phyloP scores from a whole-genome alignment of 1,140 invertebrate species.

The Drosophila baimaii region DNA sequence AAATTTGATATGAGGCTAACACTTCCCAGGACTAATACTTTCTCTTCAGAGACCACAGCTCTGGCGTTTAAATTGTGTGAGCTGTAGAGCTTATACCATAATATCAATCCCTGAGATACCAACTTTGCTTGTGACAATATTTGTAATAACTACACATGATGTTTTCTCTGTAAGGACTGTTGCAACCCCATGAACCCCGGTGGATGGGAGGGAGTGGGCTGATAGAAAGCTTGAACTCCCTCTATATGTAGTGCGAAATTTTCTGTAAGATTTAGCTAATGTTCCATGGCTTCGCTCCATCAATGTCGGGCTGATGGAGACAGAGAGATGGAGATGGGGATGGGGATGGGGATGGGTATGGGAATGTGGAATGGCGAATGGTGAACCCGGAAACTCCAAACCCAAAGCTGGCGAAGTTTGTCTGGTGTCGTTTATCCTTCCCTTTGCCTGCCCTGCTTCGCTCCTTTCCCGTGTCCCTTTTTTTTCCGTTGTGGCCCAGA shows the following conservation, averaged over 20 bases:
- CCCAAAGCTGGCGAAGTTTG: slow-evolving; percentile 33
- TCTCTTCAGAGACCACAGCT: neutral
- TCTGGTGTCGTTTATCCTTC: slow-evolving; percentile 44
- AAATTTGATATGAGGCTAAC: neutral
- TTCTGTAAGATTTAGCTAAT: slow-evolving; percentile 72
- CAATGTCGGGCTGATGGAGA: slow-evolving; percentile 55
- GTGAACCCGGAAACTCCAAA: slow-evolving; percentile 34
- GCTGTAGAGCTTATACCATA: neutral
- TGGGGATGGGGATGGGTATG: neutral
- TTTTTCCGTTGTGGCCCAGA: slow-evolving; percentile 26
- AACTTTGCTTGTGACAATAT: neutral
- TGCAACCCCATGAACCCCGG: slow-evolving; percentile 24
- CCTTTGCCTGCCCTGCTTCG: neutral
- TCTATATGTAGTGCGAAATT: slow-evolving; percentile 51
- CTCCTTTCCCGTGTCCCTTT: neutral
- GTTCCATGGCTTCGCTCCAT: slow-evolving; percentile 68
- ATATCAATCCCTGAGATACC: neutral
- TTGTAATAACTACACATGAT: neutral
- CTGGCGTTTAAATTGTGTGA: neutral
- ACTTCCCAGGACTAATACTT: neutral
- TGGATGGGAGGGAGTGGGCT: slow-evolving; percentile 1
- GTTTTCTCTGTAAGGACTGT: slow-evolving; percentile 13
- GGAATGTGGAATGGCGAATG: neutral
- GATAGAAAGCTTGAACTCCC: neutral
- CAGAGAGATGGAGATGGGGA: neutral